A percentile compares a stretch with the other conserved stretches of the same genome.
Evolutionary conservation across 2,113 vertebrate genomes (phyloP).

Genomic region (Serilophus lunatus): DNA sequence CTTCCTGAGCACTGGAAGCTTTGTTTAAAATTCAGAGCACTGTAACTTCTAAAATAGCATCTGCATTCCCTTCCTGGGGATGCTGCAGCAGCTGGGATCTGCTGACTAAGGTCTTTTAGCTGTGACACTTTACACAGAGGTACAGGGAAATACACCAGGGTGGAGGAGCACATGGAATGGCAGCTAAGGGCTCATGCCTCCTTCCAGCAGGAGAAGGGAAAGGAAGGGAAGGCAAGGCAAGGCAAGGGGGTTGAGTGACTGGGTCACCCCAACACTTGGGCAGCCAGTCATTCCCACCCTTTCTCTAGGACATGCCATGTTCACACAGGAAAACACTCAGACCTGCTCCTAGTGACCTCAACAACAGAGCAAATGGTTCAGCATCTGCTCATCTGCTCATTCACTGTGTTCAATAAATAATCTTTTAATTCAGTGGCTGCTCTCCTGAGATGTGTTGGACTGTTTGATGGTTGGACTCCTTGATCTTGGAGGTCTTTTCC

Average conservation of each 20-base stretch:
- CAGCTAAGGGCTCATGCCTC: neutral
- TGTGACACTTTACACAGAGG: no score
- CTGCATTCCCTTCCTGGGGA: neutral
- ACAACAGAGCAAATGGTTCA: neutral
- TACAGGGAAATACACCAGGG: neutral
- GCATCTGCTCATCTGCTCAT: neutral
- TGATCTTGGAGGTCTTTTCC: neutral
- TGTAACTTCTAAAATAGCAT: neutral
- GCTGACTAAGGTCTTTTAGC: neutral
- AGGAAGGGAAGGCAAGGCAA: neutral
- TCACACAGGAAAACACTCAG: neutral
- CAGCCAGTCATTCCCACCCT: neutral
- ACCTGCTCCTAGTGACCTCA: neutral
- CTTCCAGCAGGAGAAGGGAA: neutral
- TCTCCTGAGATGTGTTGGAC: neutral
- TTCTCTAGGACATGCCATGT: neutral
- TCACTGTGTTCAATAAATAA: neutral
- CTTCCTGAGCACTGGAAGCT: neutral
- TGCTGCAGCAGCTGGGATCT: neutral
- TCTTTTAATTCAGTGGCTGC: neutral
- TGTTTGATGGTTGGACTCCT: neutral
- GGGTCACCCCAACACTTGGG: neutral
- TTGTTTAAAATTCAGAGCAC: conserved; percentile 15
- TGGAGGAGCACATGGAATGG: neutral
- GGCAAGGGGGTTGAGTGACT: neutral